phyloP scores from a whole-genome alignment of 2,113 vertebrate species.

The Mesitornis unicolor region DNA sequence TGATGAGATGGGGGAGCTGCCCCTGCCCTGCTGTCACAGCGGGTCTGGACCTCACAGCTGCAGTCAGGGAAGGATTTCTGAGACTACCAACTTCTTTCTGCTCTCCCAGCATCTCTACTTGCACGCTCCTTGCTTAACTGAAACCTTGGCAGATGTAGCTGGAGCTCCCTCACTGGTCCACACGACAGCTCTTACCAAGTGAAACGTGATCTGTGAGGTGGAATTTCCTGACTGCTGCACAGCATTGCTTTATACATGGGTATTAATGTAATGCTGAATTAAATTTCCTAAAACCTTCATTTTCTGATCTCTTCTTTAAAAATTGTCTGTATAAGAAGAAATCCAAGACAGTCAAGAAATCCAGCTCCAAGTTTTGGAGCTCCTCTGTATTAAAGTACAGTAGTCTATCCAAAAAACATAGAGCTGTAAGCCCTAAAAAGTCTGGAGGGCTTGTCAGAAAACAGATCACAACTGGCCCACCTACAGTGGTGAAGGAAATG shows the following conservation, averaged over 20 bases:
- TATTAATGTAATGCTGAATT: background rate
- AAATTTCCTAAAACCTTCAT: background rate
- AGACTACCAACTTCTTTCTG: background rate
- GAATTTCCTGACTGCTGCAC: slow-evolving; percentile 3
- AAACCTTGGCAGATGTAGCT: fast-evolving
- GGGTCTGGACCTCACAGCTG: fast-evolving
- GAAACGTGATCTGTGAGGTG: background rate
- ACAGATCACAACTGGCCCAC: background rate
- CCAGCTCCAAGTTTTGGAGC: background rate
- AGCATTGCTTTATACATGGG: background rate
- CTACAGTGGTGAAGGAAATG: background rate
- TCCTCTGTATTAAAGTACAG: background rate
- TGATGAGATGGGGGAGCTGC: background rate
- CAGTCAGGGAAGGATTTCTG: background rate
- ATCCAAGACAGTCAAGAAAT: background rate
- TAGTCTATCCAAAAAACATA: fast-evolving
- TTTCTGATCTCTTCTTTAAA: background rate
- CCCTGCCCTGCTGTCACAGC: fast-evolving
- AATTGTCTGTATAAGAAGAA: background rate
- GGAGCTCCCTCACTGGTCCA: background rate
- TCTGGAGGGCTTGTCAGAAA: background rate
- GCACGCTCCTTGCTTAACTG: background rate
- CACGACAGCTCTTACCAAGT: background rate
- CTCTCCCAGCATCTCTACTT: background rate
- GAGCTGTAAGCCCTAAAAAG: background rate